phyloP scores from a whole-genome alignment of 2,797 vertebrate genomes.

The Molossus molossus region DNA sequence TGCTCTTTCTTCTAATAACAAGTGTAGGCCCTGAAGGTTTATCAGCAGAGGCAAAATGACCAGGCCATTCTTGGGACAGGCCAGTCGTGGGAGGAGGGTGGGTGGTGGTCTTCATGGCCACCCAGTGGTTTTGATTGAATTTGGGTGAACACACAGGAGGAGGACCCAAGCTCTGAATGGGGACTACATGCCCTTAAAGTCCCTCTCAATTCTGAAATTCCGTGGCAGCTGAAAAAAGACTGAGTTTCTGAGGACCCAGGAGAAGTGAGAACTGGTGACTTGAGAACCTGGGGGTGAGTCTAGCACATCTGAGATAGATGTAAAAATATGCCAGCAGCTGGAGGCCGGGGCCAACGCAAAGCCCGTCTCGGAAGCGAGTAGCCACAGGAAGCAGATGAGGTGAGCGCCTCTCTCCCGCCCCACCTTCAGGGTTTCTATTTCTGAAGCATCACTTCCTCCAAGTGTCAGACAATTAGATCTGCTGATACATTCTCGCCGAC shows the following conservation, averaged over 20 bases:
- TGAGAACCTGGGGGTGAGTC: neutral
- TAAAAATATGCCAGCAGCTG: neutral
- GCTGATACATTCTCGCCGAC: slow-evolving; percentile 64
- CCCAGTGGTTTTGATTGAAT: neutral
- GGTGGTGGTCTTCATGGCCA: neutral
- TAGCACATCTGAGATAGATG: slow-evolving; percentile 28
- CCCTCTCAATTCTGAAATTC: neutral
- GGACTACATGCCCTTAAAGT: neutral
- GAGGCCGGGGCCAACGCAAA: neutral
- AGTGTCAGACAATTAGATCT: slow-evolving; percentile 79
- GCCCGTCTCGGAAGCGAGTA: slow-evolving; percentile 54
- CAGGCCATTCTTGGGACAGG: neutral
- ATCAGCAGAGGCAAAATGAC: neutral
- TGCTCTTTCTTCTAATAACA: neutral
- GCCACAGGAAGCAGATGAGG: slow-evolving; percentile 50
- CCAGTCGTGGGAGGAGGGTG: rapidly evolving
- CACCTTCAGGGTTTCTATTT: slow-evolving; percentile 66
- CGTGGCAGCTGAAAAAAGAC: neutral
- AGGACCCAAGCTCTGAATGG: neutral
- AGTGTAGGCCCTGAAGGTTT: neutral
- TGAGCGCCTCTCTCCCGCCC: slow-evolving; percentile 20
- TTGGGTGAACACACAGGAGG: neutral
- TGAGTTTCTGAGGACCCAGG: neutral
- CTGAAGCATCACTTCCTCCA: slow-evolving; percentile 69
- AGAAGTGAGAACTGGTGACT: slow-evolving; percentile 1